phyloP scores from a whole-genome alignment of 1,140 invertebrate species.

The Medauroidea extradentata region DNA sequence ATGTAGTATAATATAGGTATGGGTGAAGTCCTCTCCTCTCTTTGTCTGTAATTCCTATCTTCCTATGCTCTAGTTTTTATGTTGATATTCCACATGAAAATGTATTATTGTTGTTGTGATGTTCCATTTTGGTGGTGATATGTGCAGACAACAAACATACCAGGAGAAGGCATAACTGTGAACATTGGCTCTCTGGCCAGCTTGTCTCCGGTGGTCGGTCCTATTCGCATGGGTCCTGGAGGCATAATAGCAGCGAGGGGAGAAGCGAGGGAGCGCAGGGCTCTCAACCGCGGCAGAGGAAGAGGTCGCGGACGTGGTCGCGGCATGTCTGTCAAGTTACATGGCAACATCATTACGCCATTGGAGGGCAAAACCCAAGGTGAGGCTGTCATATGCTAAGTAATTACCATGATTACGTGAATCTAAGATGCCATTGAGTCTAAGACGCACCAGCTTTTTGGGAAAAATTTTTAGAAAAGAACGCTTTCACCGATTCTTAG shows the following conservation, averaged over 20 bases:
- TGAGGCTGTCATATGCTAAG: constrained; percentile 32
- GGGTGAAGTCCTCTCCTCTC: too few relatives aligned
- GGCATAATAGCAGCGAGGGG: constrained; percentile 14
- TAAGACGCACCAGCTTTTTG: too few relatives aligned
- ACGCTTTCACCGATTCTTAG: too few relatives aligned
- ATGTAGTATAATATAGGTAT: too few relatives aligned
- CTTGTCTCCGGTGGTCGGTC: constrained; percentile 43
- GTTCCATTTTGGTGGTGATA: too few relatives aligned
- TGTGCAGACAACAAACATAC: constrained; percentile 31
- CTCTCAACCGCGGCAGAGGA: constrained; percentile 12
- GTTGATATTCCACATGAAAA: too few relatives aligned
- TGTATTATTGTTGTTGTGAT: too few relatives aligned
- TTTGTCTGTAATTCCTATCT: too few relatives aligned
- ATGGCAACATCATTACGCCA: constrained; percentile 26
- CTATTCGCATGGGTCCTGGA: constrained; percentile 39
- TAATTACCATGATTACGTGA: too few relatives aligned
- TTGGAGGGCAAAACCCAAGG: constrained; percentile 21
- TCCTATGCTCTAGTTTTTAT: too few relatives aligned
- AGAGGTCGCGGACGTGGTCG: constrained; percentile 13
- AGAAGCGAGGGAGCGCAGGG: constrained; percentile 8
- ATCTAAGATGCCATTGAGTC: too few relatives aligned
- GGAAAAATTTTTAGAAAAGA: too few relatives aligned
- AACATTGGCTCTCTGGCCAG: constrained; percentile 48
- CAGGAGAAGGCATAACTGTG: constrained; percentile 43
- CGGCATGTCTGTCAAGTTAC: constrained; percentile 12